Percentiles rank a stretch among this genome's conserved stretches.
Evolutionary conservation across 1,140 invertebrate genomes (phyloP).

Genomic region (Eupeodes corollae): DNA sequence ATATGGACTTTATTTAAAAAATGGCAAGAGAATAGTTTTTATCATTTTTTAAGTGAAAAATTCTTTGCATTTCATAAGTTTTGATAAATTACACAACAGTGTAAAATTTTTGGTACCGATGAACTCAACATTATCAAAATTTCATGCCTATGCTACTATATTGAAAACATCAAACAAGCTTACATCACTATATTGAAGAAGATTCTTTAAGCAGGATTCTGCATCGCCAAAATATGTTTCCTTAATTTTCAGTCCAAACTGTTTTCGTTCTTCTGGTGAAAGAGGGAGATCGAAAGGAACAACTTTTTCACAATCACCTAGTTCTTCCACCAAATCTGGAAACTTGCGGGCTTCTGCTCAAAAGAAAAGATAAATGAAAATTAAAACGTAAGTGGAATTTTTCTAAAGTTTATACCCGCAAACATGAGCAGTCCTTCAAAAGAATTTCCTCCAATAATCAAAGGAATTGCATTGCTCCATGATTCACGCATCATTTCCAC

Average conservation of each 20-base stretch:
- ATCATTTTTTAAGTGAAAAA: too few species aligned
- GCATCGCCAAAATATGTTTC: slow-evolving; percentile 23
- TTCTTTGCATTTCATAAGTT: too few species aligned
- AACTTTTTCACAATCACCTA: slow-evolving; percentile 24
- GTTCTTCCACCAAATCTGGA: slow-evolving; percentile 20
- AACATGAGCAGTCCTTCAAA: slow-evolving; percentile 36
- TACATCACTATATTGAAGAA: slow-evolving; percentile 33
- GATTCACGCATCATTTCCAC: slow-evolving; percentile 32
- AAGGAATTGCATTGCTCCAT: slow-evolving; percentile 36
- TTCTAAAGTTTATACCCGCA: slow-evolving; percentile 3
- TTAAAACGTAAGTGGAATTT: too few species aligned
- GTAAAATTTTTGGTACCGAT: too few species aligned
- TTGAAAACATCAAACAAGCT: slow-evolving; percentile 10
- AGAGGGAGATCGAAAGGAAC: slow-evolving; percentile 22
- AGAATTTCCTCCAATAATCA: slow-evolving; percentile 37
- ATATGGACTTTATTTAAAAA: too few species aligned
- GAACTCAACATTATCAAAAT: too few species aligned
- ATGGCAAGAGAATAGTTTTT: too few species aligned
- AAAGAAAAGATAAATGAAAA: neutral
- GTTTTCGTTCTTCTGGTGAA: slow-evolving; percentile 17
- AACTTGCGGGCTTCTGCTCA: slow-evolving; percentile 22
- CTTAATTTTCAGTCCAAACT: slow-evolving; percentile 17
- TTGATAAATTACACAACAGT: too few species aligned
- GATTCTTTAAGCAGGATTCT: slow-evolving; percentile 15
- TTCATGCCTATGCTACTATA: too few species aligned